Conservation (phyloP, 1,140 invertebrate genomes). For the Scaptomyza hsui region DNA sequence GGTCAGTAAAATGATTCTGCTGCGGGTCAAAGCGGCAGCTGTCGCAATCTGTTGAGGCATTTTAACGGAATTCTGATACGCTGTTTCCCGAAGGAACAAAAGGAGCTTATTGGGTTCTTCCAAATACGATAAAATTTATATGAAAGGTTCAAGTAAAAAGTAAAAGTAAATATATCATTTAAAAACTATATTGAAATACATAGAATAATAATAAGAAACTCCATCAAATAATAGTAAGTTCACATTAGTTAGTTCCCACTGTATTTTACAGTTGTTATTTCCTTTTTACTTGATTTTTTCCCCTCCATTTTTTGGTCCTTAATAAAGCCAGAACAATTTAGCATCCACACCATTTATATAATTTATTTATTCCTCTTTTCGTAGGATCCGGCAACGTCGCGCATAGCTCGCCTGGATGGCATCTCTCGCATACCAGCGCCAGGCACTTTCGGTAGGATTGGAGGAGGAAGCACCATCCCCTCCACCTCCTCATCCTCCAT, state of each 20-base stretch:
- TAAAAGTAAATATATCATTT: too few species aligned
- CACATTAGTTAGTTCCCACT: too few species aligned
- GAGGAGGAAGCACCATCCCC: slow-evolving; percentile 1
- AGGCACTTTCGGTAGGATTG: slow-evolving; percentile 48
- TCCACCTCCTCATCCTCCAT: not conserved
- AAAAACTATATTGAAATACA: too few species aligned
- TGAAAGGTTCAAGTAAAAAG: too few species aligned
- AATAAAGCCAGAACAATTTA: slow-evolving; percentile 8
- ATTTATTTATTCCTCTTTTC: slow-evolving; percentile 28
- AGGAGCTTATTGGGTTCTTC: too few species aligned
- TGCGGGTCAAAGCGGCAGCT: slow-evolving; percentile 32
- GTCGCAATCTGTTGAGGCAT: slow-evolving; percentile 41
- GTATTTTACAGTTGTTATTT: too few species aligned
- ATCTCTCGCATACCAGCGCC: slow-evolving; percentile 72
- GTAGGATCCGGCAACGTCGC: slow-evolving; percentile 69
- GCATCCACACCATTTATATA: not conserved
- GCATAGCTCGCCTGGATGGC: slow-evolving; percentile 77
- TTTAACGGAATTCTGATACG: slow-evolving; percentile 21
- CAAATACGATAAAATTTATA: too few species aligned
- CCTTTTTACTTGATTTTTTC: too few species aligned
- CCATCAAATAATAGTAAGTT: too few species aligned
- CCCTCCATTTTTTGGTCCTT: not conserved
- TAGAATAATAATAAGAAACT: too few species aligned
- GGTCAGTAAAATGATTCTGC: too few species aligned
- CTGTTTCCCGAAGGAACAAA: not conserved